These are phyloP conservation scores for Cremastinae sp. DNA, from an alignment of 2,888 invertebrate genomes.

Conservation along the genomic window DNA sequence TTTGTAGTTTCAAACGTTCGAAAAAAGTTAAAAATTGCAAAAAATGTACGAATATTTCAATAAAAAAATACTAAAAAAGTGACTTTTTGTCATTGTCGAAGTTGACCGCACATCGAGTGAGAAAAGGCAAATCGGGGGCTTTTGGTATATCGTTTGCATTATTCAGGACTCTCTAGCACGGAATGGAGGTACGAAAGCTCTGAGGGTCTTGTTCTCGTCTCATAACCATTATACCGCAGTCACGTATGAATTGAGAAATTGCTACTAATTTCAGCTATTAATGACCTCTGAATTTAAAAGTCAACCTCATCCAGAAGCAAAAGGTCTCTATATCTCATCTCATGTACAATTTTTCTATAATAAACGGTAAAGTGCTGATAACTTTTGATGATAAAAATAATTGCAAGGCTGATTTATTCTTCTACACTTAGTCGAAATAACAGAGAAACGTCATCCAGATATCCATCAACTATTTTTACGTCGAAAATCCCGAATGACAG, in stretches of 20 bases:
- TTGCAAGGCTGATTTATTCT: no score
- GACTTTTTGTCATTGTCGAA: conserved; percentile 9
- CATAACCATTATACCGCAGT: conserved; percentile 26
- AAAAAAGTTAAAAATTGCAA: conserved; percentile 29
- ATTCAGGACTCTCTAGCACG: conserved; percentile 48
- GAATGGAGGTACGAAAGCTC: conserved; percentile 16
- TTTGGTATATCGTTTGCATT: conserved; percentile 55
- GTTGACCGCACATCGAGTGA: conserved; percentile 11
- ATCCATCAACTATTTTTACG: no score
- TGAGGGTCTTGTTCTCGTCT: conserved; percentile 43
- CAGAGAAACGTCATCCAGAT: no score
- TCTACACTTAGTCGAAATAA: no score
- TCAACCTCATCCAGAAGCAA: no score
- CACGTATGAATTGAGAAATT: conserved; percentile 12
- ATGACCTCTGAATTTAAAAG: no score
- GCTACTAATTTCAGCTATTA: conserved; percentile 13
- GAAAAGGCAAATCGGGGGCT: conserved; percentile 47
- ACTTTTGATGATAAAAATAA: no score
- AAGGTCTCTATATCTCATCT: no score
- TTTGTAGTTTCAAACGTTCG: no score
- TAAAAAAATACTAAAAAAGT: conserved; percentile 15
- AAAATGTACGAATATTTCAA: conserved; percentile 10
- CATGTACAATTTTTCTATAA: no score
- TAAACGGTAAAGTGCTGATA: no score
- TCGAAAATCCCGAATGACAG: no score